Conservation (phyloP, 2,888 invertebrate species). For the Peribatodes rhomboidaria region DNA sequence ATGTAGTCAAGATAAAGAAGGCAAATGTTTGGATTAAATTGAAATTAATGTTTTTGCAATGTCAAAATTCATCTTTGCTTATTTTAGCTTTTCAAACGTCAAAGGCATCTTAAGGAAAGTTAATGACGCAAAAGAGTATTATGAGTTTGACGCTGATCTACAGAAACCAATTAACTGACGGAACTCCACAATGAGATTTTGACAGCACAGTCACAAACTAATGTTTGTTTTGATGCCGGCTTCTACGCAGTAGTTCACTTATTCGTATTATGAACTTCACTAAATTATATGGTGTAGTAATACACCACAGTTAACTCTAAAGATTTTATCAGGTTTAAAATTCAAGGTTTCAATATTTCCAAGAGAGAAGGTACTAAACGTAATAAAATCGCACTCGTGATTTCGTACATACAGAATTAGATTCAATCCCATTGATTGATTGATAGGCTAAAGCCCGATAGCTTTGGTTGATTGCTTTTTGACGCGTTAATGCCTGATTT, state of each 20-base stretch:
- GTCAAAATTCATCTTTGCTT: background rate
- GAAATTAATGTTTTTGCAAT: background rate
- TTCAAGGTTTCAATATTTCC: background rate
- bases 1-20: no score
- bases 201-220: conserved; percentile 36
- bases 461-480: conserved; percentile 22
- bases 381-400: background rate
- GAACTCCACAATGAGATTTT: conserved; percentile 32
- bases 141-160: conserved; percentile 27
- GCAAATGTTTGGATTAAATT: background rate
- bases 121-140: conserved; percentile 26
- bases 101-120: background rate
- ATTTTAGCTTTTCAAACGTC: conserved; percentile 4
- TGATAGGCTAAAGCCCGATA: conserved; percentile 23
- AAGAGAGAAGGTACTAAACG: conserved; percentile 17
- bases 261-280: background rate
- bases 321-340: background rate
- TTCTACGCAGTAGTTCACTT: conserved; percentile 32
- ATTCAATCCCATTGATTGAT: conserved; percentile 29
- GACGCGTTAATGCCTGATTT: conserved; percentile 11
- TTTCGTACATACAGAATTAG: conserved; percentile 12
- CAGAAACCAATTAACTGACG: conserved; percentile 36
- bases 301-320: background rate
- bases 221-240: conserved; percentile 39
- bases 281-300: background rate